These are phyloP conservation scores for Zootermopsis nevadensis DNA, from an alignment of 2,888 invertebrate genomes.

Conservation along the genomic window DNA sequence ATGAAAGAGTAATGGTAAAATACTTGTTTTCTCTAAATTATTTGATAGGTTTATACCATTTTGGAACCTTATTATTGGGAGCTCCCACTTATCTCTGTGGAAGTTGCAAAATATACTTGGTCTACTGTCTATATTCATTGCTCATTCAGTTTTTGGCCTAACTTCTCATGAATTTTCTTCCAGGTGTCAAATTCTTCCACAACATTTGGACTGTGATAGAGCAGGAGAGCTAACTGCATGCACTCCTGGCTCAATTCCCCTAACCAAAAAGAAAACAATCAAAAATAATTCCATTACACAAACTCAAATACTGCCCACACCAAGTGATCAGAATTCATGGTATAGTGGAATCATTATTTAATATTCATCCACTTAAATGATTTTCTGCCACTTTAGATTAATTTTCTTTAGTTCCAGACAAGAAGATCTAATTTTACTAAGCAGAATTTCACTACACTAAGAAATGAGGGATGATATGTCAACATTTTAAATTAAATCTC, in stretches of 20 bases:
- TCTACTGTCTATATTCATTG: neutral
- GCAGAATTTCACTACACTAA: too few relatives aligned
- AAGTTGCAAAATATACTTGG: neutral
- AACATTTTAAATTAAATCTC: neutral
- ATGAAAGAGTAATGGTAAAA: too few relatives aligned
- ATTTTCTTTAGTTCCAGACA: neutral
- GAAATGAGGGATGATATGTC: too few relatives aligned
- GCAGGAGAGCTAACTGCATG: neutral
- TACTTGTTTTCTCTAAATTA: neutral
- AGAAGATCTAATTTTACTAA: neutral
- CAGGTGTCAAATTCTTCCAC: neutral
- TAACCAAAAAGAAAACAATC: neutral
- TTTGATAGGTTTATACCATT: constrained; percentile 1
- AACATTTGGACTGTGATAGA: neutral
- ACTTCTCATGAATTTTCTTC: neutral
- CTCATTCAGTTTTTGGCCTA: too few relatives aligned
- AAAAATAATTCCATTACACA: neutral
- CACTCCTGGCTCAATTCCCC: neutral
- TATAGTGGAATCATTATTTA: neutral
- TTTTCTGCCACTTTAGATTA: neutral
- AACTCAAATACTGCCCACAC: neutral
- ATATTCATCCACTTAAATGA: neutral
- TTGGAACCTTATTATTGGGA: neutral
- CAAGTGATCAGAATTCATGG: neutral
- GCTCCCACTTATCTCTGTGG: neutral